These are phyloP conservation scores for Hestina assimilis DNA, from an alignment of 1,140 invertebrate species.

Conservation along the genomic window DNA sequence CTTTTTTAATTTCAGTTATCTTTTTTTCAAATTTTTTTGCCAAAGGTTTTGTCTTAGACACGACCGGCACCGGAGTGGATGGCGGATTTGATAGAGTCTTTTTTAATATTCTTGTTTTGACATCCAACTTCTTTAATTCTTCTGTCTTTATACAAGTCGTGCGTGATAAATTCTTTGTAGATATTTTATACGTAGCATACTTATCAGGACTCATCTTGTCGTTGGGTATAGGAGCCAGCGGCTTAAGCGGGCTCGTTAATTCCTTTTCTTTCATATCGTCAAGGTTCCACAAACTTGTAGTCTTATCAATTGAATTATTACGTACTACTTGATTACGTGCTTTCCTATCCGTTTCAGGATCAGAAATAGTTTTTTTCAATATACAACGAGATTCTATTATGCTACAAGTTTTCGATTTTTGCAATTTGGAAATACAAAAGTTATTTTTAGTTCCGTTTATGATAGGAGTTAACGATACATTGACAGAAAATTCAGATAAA, in stretches of 20 bases:
- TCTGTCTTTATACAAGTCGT: constrained; percentile 59
- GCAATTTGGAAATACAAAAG: constrained; percentile 76
- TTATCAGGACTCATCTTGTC: constrained; percentile 71
- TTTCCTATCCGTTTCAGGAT: constrained; percentile 54
- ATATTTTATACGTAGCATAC: constrained; percentile 76
- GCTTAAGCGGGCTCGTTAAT: constrained; percentile 61
- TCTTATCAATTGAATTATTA: constrained; percentile 74
- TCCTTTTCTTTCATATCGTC: constrained; percentile 77
- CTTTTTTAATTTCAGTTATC: constrained; percentile 65
- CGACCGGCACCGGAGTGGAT: constrained; percentile 66
- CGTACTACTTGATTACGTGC: constrained; percentile 53
- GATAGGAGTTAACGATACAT: constrained; percentile 42
- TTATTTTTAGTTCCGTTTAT: constrained; percentile 39
- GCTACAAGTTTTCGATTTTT: constrained; percentile 82
- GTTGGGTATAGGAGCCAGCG: constrained; percentile 45
- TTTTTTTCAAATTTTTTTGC: constrained; percentile 68
- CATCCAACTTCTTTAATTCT: constrained; percentile 73
- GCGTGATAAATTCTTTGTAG: constrained; percentile 59
- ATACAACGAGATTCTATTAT: constrained; percentile 82
- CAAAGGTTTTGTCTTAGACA: constrained; percentile 55
- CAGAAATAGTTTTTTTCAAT: constrained; percentile 76
- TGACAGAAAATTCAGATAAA: constrained; percentile 73
- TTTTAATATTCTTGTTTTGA: constrained; percentile 76
- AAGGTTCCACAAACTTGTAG: constrained; percentile 78
- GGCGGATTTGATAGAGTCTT: constrained; percentile 77